A percentile compares a stretch with the other conserved stretches of the same genome.
Conservation (phyloP, 2,888 invertebrate genomes). For the Labia minor region DNA sequence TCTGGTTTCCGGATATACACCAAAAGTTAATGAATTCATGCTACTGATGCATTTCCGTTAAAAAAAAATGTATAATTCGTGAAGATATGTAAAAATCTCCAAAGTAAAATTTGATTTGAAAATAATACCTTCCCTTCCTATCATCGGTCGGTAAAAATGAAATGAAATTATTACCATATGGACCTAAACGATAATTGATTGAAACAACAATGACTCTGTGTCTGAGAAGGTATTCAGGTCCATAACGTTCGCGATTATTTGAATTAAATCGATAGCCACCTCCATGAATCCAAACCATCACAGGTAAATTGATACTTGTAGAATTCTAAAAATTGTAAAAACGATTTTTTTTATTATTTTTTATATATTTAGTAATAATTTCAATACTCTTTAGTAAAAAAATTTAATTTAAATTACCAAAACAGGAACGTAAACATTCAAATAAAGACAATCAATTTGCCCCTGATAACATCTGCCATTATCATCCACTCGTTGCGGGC, state of each 20-base stretch:
- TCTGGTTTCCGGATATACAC: no score
- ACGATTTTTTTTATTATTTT: no score
- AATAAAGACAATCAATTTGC: neutral
- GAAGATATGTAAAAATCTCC: no score
- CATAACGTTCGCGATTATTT: constrained; percentile 53
- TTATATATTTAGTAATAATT: no score
- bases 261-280: constrained; percentile 66
- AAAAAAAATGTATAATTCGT: no score
- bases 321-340: neutral
- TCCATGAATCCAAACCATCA: constrained; percentile 68
- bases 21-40: neutral
- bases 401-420: no score
- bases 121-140: no score
- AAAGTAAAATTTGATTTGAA: no score
- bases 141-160: no score
- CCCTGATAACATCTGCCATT: neutral
- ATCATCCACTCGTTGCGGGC: neutral
- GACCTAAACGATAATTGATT: constrained; percentile 64
- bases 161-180: constrained; percentile 42
- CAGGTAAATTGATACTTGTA: constrained; percentile 43
- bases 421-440: neutral
- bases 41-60: no score
- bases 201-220: constrained; percentile 61
- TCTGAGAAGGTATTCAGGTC: constrained; percentile 56
- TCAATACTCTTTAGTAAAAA: no score